Evolutionary conservation across 2,113 vertebrate genomes (phyloP).

Genomic region (Zingel zingel): DNA sequence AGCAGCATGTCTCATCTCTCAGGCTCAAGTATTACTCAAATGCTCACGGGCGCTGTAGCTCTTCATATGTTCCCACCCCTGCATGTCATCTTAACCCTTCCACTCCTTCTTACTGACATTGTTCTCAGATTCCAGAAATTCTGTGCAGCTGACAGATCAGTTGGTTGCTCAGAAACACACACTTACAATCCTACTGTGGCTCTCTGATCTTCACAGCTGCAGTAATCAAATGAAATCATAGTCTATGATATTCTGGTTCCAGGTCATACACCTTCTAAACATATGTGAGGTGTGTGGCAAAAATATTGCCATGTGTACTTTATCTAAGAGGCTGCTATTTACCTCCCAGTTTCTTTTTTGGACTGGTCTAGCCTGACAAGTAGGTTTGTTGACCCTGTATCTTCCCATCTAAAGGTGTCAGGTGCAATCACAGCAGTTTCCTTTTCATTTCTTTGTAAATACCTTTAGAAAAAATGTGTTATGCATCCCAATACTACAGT

Average conservation of each 20-base stretch:
- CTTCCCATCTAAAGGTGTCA: background rate
- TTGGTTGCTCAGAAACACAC: background rate
- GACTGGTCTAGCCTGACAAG: constrained; percentile 77
- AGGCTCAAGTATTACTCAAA: background rate
- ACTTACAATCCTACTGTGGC: background rate
- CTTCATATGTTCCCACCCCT: constrained; percentile 53
- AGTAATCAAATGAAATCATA: background rate
- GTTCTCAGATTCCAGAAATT: constrained; percentile 60
- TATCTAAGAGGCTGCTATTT: constrained; percentile 18
- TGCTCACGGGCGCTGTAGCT: constrained; percentile 1
- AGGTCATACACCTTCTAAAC: background rate
- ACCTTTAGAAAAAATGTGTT: background rate
- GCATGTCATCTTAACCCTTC: constrained; percentile 43
- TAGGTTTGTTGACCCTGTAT: constrained; percentile 48
- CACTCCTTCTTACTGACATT: constrained; percentile 58
- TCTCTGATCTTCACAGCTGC: background rate
- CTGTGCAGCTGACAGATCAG: constrained; percentile 47
- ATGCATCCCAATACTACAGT: background rate
- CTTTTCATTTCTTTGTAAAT: constrained; percentile 10
- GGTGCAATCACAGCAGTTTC: background rate
- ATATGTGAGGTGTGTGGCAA: background rate
- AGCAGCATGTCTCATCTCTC: constrained; percentile 28
- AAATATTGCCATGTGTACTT: background rate
- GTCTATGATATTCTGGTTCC: background rate
- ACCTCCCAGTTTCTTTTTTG: constrained; percentile 13